phyloP scores from a whole-genome alignment of 2,888 invertebrate species.

The Diogma glabrata region DNA sequence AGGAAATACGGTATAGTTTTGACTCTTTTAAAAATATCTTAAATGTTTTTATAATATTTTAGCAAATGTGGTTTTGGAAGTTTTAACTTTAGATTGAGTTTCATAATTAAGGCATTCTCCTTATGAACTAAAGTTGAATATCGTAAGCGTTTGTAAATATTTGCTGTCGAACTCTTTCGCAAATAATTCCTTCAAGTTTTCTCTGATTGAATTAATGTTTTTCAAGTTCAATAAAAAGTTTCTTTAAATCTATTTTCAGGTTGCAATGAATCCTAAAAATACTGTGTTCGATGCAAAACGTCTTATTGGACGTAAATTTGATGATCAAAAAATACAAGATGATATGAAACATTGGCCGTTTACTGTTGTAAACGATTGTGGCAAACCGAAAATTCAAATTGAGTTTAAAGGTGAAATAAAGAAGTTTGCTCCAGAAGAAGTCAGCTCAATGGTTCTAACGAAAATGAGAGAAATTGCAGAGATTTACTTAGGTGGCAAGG shows the following conservation, averaged over 20 bases:
- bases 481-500: constrained; percentile 57
- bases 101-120: too few relatives aligned
- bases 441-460: constrained; percentile 71
- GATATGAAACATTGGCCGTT: constrained; percentile 85
- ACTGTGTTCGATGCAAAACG: constrained; percentile 76
- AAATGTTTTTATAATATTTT: too few relatives aligned
- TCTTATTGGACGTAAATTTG: constrained; percentile 68
- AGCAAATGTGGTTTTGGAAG: too few relatives aligned
- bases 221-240: too few relatives aligned
- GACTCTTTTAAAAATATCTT: too few relatives aligned
- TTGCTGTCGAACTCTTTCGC: too few relatives aligned
- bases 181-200: too few relatives aligned
- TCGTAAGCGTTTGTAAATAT: too few relatives aligned
- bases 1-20: too few relatives aligned
- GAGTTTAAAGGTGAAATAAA: constrained; percentile 64
- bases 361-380: constrained; percentile 49
- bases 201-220: too few relatives aligned
- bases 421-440: constrained; percentile 69
- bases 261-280: constrained; percentile 68
- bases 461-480: constrained; percentile 79
- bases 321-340: constrained; percentile 63
- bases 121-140: too few relatives aligned
- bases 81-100: too few relatives aligned
- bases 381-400: constrained; percentile 62
- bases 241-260: constrained; percentile 37